Conservation (phyloP, 2,888 invertebrate species). For the Chrysina gloriosa region DNA sequence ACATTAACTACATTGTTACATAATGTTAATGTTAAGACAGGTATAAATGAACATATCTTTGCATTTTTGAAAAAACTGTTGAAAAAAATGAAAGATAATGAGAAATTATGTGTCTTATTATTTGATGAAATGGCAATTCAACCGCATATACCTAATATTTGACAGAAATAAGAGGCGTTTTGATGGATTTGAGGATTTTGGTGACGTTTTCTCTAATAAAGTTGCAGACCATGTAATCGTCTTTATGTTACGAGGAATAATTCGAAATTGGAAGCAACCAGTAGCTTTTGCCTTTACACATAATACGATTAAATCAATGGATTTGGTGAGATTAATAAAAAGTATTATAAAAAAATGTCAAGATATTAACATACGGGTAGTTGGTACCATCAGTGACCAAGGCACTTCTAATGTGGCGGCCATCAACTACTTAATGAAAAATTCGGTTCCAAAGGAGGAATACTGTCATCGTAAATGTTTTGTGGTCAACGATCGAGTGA, state of each 20-base stretch:
- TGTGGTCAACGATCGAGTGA: constrained; percentile 8
- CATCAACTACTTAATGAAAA: constrained; percentile 30
- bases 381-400: constrained; percentile 1
- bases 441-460: not conserved
- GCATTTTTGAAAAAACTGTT: not conserved
- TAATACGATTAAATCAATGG: constrained; percentile 8
- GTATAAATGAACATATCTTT: constrained; percentile 10
- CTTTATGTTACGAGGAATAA: too few relatives aligned
- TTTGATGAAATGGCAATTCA: constrained; percentile 23
- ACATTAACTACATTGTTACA: not conserved
- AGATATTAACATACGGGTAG: not conserved
- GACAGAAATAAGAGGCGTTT: not conserved
- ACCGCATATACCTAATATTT: not conserved
- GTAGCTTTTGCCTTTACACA: constrained; percentile 5
- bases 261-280: too few relatives aligned
- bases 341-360: constrained; percentile 29
- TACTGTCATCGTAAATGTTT: not conserved
- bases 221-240: constrained; percentile 18
- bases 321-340: constrained; percentile 29
- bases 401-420: constrained; percentile 22
- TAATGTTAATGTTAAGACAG: not conserved
- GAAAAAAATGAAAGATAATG: not conserved
- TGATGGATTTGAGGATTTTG: constrained; percentile 11
- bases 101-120: not conserved
- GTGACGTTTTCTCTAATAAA: not conserved